Base-by-base conservation (phyloP, 2,888 invertebrate species). In the Catocala nupta region DNA sequence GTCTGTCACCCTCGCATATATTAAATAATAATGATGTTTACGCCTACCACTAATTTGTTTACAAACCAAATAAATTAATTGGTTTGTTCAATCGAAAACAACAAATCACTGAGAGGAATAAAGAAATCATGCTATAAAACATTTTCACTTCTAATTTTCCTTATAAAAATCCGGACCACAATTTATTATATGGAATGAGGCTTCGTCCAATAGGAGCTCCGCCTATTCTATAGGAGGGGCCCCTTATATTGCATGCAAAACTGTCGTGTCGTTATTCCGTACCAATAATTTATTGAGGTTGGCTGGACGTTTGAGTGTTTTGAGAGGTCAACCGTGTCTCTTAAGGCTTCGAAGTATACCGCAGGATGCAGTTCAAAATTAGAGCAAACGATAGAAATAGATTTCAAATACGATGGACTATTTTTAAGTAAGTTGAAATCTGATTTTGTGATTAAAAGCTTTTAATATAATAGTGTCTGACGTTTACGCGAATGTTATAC, bases 211-310 rank as follows among this genome's bases (percentile, higher is more conserved):
- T 58, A 13, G 16, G 43, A 43, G 59, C 16, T 16, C 16, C 42
- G 59, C 43, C 51, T 33, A 12, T 12, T 6, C 5, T 25, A 25
- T 25, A 25, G 5, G 33, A 33, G 34, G 34, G 48, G 13, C 25
- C 25, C 34, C 10, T 12, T n/a, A 12, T 9, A 55, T 42, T 13
- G 42, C 45, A 54, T 16, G 48, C 36, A 47, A 59, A 49, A 49
- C 59, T 33, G 45, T 45, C 43, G 43, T 33, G 33, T 53, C 43
- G 48, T 49, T 34, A 54, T 48, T 34, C 33, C 13, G 34, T 42
- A 16, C 36, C 42, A 48, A 55, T 49, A 68, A 68, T 65, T 71
- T 71, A 73, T 68, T 50, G 13, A 49, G 45, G 58, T 48, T 56
- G 45, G 58, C 45, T 56, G 56, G 57, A 58, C 63, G 53, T 43